Evolutionary conservation across 2,888 invertebrate genomes (phyloP), one percentile per base, ranked within the genome.

Genomic region (Drosophila algonquin): DNA sequence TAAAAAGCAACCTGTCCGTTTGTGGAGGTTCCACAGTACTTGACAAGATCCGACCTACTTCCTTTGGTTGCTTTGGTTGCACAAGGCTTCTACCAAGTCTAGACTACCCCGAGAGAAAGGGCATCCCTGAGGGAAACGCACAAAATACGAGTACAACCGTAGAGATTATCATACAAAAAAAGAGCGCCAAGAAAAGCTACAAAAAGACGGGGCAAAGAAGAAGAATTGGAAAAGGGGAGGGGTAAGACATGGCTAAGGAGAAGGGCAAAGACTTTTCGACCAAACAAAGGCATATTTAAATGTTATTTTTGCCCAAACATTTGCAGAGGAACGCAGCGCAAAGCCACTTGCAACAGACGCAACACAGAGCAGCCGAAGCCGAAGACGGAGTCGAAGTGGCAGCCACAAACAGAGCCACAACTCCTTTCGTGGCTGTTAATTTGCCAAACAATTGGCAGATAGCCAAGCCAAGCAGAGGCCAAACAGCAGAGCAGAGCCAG

Each of bases 261-360:
- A 46, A 57, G 51, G 45, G 57, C 57, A 57, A 51, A 45, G 57
- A 32, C 57, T 50, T 56, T 77, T 40, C 40, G 77, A 71, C 86
- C 88, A 87, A 87, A 86, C 87, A 86, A 86, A 86, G 86, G 88
- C 81, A 86, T 85, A 81, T 86, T 87, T 81, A 86, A 85, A 86
- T 86, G 86, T 81, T 71, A 65, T 57, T 72, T 63, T 84, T 80
- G 79, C 77, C 74, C 84, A 82, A 80, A 82, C 78, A 85, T 76
- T 77, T 69, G 51, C 69, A 54, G 54, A 54, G 59, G 46, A 63
- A 63, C n/a, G 56, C 46, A 30, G 54, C 48, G 63, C 46, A 62
- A 68, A 51, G 60, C 56, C 51, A 63, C 56, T 72, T 59, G 61
- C 58, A 59, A 59, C 45, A 63, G 63, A 52, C 40, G 54, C 63